phyloP scores from a whole-genome alignment of 2,113 vertebrate species.

The Chloroceryle aenea region DNA sequence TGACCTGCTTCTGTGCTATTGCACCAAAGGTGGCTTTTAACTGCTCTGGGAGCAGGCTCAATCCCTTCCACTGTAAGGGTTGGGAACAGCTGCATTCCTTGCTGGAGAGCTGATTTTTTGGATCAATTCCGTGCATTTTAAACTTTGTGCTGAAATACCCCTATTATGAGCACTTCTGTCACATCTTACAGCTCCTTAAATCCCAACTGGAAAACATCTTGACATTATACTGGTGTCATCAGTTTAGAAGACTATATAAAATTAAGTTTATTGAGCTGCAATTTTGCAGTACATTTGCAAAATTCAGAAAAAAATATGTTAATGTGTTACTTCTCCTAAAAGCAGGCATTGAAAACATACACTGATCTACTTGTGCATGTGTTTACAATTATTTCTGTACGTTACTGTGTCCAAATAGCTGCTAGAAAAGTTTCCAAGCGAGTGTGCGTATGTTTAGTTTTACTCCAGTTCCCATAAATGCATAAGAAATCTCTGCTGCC shows the following conservation, averaged over 20 bases:
- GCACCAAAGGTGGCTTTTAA: neutral
- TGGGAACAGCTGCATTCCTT: neutral
- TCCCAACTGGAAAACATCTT: constrained; percentile 24
- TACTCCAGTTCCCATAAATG: constrained; percentile 34
- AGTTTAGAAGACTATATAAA: neutral
- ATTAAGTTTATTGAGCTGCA: neutral
- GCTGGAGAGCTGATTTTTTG: neutral
- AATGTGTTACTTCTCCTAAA: neutral
- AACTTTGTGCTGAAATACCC: constrained; percentile 8
- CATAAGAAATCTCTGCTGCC: neutral
- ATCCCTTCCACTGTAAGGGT: neutral
- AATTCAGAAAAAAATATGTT: neutral
- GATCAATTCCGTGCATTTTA: neutral
- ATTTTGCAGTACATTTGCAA: neutral
- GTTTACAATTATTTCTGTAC: constrained; percentile 53
- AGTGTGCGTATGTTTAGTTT: constrained; percentile 8
- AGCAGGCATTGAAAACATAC: constrained; percentile 1
- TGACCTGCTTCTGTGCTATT: neutral
- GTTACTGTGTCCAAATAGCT: constrained; percentile 34
- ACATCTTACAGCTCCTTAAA: neutral
- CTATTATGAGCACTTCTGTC: neutral
- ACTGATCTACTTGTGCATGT: constrained; percentile 20
- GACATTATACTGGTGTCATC: constrained; percentile 5
- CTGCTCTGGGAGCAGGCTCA: neutral
- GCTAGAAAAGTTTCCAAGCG: constrained; percentile 11